Percentiles rank a stretch among this genome's conserved stretches.
phyloP scores from a whole-genome alignment of 2,113 vertebrate species.

The Tor tambroides region DNA sequence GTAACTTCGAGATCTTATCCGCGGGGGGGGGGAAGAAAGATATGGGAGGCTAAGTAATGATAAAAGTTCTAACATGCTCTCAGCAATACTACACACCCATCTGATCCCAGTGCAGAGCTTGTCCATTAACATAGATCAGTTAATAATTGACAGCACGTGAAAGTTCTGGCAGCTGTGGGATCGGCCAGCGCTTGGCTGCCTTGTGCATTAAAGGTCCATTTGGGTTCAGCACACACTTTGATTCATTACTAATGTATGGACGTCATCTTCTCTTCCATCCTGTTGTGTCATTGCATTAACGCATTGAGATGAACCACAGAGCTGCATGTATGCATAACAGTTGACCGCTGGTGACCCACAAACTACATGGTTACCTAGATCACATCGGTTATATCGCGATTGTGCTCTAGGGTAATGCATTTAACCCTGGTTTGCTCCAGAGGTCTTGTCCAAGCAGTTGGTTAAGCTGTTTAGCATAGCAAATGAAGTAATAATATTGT shows the following conservation, averaged over 20 bases:
- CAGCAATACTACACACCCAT: slow-evolving; percentile 26
- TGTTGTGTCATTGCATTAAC: slow-evolving; percentile 37
- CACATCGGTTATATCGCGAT: too few relatives aligned
- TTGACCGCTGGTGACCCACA: background rate
- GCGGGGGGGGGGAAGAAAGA: background rate
- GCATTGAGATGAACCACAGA: slow-evolving; percentile 17
- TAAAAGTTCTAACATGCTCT: slow-evolving; percentile 32
- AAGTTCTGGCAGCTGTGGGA: slow-evolving; percentile 38
- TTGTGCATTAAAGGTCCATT: slow-evolving; percentile 48
- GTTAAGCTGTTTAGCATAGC: too few relatives aligned
- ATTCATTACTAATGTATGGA: slow-evolving; percentile 44
- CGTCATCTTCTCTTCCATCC: slow-evolving; percentile 21
- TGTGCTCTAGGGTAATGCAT: too few relatives aligned
- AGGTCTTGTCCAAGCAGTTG: background rate
- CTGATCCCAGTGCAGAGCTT: slow-evolving; percentile 14
- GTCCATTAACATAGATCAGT: slow-evolving; percentile 54
- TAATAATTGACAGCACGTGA: slow-evolving; percentile 53
- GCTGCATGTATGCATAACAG: slow-evolving; percentile 9
- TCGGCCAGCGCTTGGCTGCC: slow-evolving; percentile 11
- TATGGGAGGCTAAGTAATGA: slow-evolving; percentile 12
- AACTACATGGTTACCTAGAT: background rate
- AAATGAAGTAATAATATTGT: too few relatives aligned
- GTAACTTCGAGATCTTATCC: background rate
- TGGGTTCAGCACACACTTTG: slow-evolving; percentile 27
- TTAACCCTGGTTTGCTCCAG: too few relatives aligned